Evolutionary conservation across 2,888 invertebrate species (phyloP).

Genomic region (Cotesia congregata): DNA sequence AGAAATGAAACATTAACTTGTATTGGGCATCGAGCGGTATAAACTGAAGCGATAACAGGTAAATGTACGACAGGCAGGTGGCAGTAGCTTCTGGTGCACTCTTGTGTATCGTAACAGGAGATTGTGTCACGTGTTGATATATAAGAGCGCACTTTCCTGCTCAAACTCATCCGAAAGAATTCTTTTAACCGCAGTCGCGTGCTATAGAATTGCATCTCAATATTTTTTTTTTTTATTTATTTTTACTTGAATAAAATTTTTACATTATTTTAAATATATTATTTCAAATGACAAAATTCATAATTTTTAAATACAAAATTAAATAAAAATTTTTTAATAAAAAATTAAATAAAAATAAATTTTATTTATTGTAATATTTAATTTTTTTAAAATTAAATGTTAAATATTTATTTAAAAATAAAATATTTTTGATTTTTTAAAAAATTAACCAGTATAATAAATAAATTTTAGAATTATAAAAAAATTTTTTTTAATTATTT

Average conservation of each 20-base stretch:
- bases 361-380: no score
- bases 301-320: no score
- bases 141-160: constrained; percentile 28
- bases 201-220: constrained; percentile 28
- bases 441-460: no score
- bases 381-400: no score
- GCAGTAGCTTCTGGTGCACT: constrained; percentile 40
- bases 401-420: no score
- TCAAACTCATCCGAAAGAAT: constrained; percentile 33
- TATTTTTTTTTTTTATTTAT: constrained; percentile 1
- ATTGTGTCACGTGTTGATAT: constrained; percentile 38
- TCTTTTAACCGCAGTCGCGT: constrained; percentile 27
- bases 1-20: neutral
- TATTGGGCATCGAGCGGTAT: neutral
- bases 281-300: no score
- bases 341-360: no score
- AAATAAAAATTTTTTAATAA: no score
- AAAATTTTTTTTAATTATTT: no score
- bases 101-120: constrained; percentile 21
- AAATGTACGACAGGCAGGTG: constrained; percentile 43
- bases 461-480: no score
- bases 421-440: no score
- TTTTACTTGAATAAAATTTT: neutral
- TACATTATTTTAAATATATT: no score
- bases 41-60: constrained; percentile 2